Conservation (phyloP, 2,888 invertebrate genomes). For the Pollenia griseotomentosa region DNA sequence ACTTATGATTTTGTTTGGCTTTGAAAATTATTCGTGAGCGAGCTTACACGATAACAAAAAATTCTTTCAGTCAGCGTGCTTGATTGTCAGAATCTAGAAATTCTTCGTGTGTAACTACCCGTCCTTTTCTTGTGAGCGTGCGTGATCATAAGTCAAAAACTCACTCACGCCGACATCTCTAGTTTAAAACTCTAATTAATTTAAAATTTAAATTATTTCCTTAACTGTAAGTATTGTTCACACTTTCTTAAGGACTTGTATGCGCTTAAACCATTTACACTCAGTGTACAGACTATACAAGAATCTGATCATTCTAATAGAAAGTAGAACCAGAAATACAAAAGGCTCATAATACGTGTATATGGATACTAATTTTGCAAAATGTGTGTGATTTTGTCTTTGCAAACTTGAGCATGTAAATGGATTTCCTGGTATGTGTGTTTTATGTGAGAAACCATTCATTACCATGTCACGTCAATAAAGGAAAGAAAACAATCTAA, state of each 20-base stretch:
- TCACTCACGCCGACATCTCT: no score
- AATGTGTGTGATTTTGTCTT: neutral
- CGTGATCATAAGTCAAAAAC: no score
- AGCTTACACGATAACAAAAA: no score
- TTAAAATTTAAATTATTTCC: no score
- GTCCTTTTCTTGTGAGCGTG: no score
- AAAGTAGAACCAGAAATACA: constrained; percentile 37
- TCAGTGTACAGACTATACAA: neutral
- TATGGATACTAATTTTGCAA: neutral
- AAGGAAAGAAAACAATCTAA: constrained; percentile 61
- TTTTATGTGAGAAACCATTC: constrained; percentile 60
- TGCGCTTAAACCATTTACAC: neutral
- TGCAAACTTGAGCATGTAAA: constrained; percentile 9
- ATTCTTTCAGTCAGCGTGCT: no score
- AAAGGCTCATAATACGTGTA: constrained; percentile 48
- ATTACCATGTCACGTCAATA: constrained; percentile 69
- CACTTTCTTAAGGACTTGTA: neutral
- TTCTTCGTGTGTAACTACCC: no score
- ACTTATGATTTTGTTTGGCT: no score
- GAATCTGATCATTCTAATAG: constrained; percentile 35
- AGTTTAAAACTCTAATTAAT: no score
- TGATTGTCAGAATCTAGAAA: no score
- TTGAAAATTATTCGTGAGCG: no score
- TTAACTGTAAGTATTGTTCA: no score
- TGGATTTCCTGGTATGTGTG: constrained; percentile 22